A percentile compares a stretch with the other conserved stretches of the same genome.
Conservation (phyloP, 2,797 vertebrate genomes). For the Atherinosoma microstoma region DNA sequence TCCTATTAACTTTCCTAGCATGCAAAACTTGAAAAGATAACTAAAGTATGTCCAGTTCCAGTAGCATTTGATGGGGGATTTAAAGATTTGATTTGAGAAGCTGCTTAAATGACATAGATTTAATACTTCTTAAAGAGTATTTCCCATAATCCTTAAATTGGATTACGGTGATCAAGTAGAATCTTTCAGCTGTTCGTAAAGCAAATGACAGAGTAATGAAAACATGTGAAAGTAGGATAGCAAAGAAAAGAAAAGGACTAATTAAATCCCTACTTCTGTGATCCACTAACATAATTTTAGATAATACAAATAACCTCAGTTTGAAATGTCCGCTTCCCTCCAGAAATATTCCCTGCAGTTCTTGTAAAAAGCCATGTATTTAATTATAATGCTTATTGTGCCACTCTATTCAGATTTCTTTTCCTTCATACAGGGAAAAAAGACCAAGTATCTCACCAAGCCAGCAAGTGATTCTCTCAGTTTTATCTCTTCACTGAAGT, state of each 20-base stretch:
- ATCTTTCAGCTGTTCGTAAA: conserved; percentile 20
- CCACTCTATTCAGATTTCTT: background rate
- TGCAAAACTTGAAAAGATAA: conserved; percentile 2
- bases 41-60: conserved; percentile 3
- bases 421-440: background rate
- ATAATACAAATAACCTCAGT: conserved; percentile 33
- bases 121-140: conserved; percentile 22
- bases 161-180: conserved; percentile 42
- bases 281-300: background rate
- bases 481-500: conserved; percentile 18
- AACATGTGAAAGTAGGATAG: background rate
- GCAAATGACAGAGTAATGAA: background rate
- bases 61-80: conserved; percentile 30
- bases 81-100: conserved; percentile 29
- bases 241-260: conserved; percentile 26
- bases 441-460: conserved; percentile 4
- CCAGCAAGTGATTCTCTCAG: background rate
- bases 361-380: conserved; percentile 52
- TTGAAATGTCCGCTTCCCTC: conserved; percentile 38
- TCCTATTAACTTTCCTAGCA: background rate
- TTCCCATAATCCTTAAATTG: conserved; percentile 45
- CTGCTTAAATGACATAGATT: conserved; percentile 27
- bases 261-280: conserved; percentile 11
- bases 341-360: conserved; percentile 38
- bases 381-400: conserved; percentile 49